phyloP scores from a whole-genome alignment of 2,888 invertebrate species.

The Polyploca ridens region DNA sequence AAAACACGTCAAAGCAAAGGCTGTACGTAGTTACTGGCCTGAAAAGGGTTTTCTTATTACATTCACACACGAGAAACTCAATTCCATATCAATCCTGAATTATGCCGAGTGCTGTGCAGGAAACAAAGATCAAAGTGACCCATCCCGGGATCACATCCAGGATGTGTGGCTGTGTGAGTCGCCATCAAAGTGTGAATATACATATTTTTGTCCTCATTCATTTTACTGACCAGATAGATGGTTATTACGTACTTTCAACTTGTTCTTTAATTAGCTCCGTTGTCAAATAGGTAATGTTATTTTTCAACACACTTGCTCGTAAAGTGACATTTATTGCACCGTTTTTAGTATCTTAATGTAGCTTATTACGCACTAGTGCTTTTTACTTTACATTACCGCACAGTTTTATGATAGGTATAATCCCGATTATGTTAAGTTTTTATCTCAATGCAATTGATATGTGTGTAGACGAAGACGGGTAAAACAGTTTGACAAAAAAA shows the following conservation, averaged over 20 bases:
- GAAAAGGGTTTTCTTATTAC: constrained; percentile 23
- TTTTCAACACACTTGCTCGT: too few relatives aligned
- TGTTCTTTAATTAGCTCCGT: background rate
- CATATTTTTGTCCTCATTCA: constrained; percentile 5
- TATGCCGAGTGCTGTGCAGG: constrained; percentile 27
- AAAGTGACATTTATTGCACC: too few relatives aligned
- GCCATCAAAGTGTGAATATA: constrained; percentile 18
- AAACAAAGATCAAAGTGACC: constrained; percentile 27
- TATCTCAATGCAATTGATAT: too few relatives aligned
- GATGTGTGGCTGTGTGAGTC: constrained; percentile 25
- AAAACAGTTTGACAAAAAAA: too few relatives aligned
- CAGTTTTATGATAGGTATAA: too few relatives aligned
- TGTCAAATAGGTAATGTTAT: too few relatives aligned
- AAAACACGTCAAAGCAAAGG: constrained; percentile 11
- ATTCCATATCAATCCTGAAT: constrained; percentile 31
- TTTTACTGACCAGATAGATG: background rate
- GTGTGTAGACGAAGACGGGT: too few relatives aligned
- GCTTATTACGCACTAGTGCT: too few relatives aligned
- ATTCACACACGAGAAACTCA: constrained; percentile 21
- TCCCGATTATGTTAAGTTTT: too few relatives aligned
- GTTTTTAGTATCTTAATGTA: too few relatives aligned
- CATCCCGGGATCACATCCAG: constrained; percentile 21
- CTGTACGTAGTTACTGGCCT: constrained; percentile 13
- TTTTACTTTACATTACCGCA: too few relatives aligned
- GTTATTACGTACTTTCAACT: background rate